Conservation (phyloP, 2,113 vertebrate genomes). For the Vimba vimba region DNA sequence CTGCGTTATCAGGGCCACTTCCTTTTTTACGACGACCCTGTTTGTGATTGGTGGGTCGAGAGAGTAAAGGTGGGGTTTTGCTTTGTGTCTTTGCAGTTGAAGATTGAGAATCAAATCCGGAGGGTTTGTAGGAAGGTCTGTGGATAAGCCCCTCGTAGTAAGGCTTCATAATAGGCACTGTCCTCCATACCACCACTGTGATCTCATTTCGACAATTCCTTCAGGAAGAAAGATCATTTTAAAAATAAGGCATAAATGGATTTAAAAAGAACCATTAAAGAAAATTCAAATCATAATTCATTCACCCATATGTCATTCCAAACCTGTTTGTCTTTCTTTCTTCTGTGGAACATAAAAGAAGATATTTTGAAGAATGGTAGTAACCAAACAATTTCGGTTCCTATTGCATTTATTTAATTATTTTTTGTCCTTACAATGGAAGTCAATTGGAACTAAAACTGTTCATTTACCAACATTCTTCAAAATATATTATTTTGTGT, state of each 20-base stretch:
- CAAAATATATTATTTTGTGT: background rate
- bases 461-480: background rate
- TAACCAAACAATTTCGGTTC: too few relatives aligned
- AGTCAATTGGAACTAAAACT: too few relatives aligned
- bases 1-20: slow-evolving; percentile 59
- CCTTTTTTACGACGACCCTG: slow-evolving; percentile 73
- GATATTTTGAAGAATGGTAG: too few relatives aligned
- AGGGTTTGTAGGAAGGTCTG: slow-evolving; percentile 75
- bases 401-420: too few relatives aligned
- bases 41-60: slow-evolving; percentile 75
- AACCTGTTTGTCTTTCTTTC: too few relatives aligned
- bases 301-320: too few relatives aligned
- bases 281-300: too few relatives aligned
- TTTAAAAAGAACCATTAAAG: background rate
- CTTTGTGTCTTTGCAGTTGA: slow-evolving; percentile 76
- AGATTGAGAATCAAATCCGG: slow-evolving; percentile 71
- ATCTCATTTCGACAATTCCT: slow-evolving; percentile 89
- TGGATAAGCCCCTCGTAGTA: slow-evolving; percentile 76
- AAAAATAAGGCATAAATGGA: background rate
- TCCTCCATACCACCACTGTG: slow-evolving; percentile 87
- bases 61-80: slow-evolving; percentile 73
- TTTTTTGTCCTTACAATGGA: too few relatives aligned
- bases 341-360: too few relatives aligned
- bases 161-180: slow-evolving; percentile 80
- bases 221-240: slow-evolving; percentile 23